Conservation (phyloP, 2,797 vertebrate genomes). For the Paratrypauchen microcephalus region DNA sequence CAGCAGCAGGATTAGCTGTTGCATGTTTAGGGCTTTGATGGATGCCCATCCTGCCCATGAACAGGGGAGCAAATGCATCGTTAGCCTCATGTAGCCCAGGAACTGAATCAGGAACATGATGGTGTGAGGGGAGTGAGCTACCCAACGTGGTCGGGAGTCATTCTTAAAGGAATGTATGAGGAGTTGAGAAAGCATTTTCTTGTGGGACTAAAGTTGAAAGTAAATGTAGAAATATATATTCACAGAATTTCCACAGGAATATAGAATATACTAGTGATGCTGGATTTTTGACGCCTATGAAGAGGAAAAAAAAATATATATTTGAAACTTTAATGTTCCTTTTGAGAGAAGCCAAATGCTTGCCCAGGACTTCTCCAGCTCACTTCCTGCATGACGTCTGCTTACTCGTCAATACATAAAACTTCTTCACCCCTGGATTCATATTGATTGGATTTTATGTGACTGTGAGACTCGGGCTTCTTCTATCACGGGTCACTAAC, state of each 20-base stretch:
- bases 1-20: not conserved
- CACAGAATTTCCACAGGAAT: not conserved
- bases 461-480: constrained; percentile 10
- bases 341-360: constrained; percentile 8
- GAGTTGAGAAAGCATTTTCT: not conserved
- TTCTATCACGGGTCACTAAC: constrained; percentile 26
- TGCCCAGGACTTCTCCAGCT: constrained; percentile 8
- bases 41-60: not conserved
- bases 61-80: too few species aligned
- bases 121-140: too few species aligned
- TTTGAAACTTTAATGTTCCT: not conserved
- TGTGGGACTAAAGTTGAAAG: not conserved
- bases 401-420: constrained; percentile 29
- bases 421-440: constrained; percentile 14
- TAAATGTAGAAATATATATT: not conserved
- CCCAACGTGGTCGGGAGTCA: too few species aligned
- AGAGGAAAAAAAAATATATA: not conserved
- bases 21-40: not conserved
- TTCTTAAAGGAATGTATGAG: not conserved
- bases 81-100: too few species aligned
- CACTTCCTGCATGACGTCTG: not conserved
- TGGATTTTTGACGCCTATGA: not conserved
- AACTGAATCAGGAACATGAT: too few species aligned
- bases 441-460: constrained; percentile 40
- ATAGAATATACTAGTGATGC: not conserved